These are phyloP conservation scores for Okapia johnstoni DNA, from an alignment of 2,113 vertebrate genomes.

Conservation along the genomic window DNA sequence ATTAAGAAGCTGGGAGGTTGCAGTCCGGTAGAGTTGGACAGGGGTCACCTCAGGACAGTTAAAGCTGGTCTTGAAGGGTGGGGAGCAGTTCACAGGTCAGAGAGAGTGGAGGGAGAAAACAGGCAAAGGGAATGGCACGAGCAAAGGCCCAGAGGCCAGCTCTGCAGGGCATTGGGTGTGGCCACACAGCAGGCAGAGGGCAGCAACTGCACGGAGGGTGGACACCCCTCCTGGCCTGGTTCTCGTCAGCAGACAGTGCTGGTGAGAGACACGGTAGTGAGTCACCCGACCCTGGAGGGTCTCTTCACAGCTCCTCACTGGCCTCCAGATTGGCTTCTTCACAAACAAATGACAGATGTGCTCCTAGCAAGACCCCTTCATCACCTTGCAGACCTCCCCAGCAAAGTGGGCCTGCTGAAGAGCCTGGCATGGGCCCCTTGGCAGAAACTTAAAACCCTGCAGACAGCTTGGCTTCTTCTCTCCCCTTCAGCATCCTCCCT, in stretches of 20 bases:
- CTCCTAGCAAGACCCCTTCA: background rate
- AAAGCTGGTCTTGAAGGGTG: background rate
- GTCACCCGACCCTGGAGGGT: background rate
- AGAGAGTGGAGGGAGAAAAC: background rate
- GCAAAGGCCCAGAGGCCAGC: background rate
- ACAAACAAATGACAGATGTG: background rate
- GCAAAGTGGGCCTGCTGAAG: background rate
- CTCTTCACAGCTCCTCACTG: background rate
- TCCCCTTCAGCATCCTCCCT: background rate
- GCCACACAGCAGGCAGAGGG: accelerated
- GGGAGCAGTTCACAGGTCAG: background rate
- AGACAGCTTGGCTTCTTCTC: background rate
- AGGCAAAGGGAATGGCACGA: background rate
- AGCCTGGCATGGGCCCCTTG: background rate
- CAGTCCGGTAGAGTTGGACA: background rate
- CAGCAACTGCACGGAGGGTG: accelerated
- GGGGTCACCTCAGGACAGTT: background rate
- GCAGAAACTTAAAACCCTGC: background rate
- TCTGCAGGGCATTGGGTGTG: no score
- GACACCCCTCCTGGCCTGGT: no score
- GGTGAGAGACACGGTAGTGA: accelerated
- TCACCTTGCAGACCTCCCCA: background rate
- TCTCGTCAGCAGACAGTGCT: background rate
- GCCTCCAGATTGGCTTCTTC: background rate
- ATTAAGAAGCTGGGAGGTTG: background rate